Evolutionary conservation across 2,113 vertebrate species (phyloP), one percentile per base, ranked within the genome.

Genomic region (Mus pahari): DNA sequence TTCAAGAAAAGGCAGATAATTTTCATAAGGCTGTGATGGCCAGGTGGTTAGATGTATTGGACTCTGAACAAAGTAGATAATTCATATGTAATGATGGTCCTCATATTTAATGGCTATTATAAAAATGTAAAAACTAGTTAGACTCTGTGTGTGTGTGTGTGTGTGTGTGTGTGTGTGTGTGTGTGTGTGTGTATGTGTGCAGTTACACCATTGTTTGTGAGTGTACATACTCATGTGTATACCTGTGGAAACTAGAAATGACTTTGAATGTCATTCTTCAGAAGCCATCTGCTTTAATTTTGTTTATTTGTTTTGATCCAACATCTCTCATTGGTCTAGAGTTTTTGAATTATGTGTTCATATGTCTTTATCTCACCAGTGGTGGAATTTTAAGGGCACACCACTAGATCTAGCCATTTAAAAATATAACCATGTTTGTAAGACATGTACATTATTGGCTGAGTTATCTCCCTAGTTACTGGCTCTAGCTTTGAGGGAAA

Each of bases 31-130:
- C 9, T 28, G 24, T 62, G 79, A 17, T 83, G 39, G 60, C 60
- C 60, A 66, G 16, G 82, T 86, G 17, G 39, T 48, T 66, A 64
- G 81, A 86, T 17, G 26, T 28, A 66, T 66, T 48, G 2, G 60
- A 48, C 39, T 86, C 9, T 22, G 16, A 66, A 66, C 24, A 84
- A 77, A 77, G 55, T 92, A 33, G 33, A 64, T 89, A 78, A 86
- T 55, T 89, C 39, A 94, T 78, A 36, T 3, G 42, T 75, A 96
- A 86, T 94, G 26, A 66, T 91, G 3, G 89, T 95, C 55, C 8
- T 94, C 36, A 86, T n/a, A 74, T 36, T 17, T 87, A 73, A 39
- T 92, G 66, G 12, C n/a, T n/a, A 42, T 74, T 89, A 64, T 9
- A 70, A 91, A 91, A 94, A 87, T 33, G 3, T 58, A 79, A 91